Evolutionary conservation across 2,797 vertebrate species (phyloP).

Genomic region (Acrocephalus scirpaceus): DNA sequence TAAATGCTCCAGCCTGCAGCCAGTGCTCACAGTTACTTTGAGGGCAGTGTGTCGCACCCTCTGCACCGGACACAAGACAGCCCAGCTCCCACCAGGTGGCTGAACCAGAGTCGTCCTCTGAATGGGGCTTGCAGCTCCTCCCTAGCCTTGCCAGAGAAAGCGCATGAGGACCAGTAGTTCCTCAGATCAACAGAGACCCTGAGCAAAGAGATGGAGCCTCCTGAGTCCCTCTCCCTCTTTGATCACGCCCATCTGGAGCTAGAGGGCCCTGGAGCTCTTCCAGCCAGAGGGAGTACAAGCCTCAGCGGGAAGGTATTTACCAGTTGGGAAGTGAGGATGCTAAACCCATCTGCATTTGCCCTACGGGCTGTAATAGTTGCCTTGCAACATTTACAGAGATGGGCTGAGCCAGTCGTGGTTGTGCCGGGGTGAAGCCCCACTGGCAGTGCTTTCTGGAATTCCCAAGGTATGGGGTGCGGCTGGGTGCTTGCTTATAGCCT

Average conservation of each 20-base stretch:
- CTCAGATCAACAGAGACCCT: neutral
- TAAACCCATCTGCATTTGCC: slow-evolving; percentile 44
- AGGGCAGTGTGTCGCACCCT: neutral
- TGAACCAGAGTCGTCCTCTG: neutral
- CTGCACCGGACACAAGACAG: neutral
- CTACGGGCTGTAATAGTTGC: slow-evolving; percentile 46
- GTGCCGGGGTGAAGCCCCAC: slow-evolving; percentile 40
- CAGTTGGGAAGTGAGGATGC: slow-evolving; percentile 43
- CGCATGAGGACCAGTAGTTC: neutral
- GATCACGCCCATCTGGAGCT: slow-evolving; percentile 29
- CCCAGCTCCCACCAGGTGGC: neutral
- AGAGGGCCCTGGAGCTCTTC: slow-evolving; percentile 23
- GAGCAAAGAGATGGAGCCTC: neutral
- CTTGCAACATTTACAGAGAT: slow-evolving; percentile 61
- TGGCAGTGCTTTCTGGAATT: slow-evolving; percentile 53
- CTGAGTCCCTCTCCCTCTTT: neutral
- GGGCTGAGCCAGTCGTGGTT: neutral
- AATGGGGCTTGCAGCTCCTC: neutral
- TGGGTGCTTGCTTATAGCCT: neutral
- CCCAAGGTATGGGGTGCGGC: slow-evolving; percentile 52
- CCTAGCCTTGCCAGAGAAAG: neutral
- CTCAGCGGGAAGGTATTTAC: slow-evolving; percentile 47
- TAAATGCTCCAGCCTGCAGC: neutral
- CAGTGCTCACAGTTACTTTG: neutral
- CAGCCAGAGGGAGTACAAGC: neutral